Conservation (phyloP, 2,888 invertebrate species). For the Bimastos eiseni region DNA sequence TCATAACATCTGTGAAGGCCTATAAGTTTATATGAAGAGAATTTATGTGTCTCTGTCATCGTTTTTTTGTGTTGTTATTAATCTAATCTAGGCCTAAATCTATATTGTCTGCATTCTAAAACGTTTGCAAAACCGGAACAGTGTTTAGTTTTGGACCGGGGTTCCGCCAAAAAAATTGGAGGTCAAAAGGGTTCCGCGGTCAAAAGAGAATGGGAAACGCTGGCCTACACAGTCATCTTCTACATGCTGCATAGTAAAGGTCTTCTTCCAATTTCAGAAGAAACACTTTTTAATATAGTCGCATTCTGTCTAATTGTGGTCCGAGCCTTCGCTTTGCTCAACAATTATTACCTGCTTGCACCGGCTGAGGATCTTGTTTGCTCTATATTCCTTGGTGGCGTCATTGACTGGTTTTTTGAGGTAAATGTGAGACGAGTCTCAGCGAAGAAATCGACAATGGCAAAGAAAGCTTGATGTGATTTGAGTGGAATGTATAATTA, state of each 20-base stretch:
- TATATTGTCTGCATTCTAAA: too few species aligned
- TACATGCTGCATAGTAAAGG: not conserved
- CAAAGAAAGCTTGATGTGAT: not conserved
- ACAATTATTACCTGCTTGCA: not conserved
- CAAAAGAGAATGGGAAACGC: too few species aligned
- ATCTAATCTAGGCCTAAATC: too few species aligned
- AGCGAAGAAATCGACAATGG: not conserved
- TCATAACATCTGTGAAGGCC: too few species aligned
- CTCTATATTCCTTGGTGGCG: slow-evolving; percentile 3
- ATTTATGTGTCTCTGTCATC: too few species aligned
- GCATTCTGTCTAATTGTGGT: not conserved
- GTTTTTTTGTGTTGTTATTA: too few species aligned
- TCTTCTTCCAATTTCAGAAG: not conserved
- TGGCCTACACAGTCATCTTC: not conserved
- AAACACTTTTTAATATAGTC: not conserved
- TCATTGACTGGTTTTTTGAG: not conserved
- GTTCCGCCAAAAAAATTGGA: too few species aligned
- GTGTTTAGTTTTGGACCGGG: too few species aligned
- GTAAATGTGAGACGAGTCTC: not conserved
- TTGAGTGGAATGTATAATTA: not conserved
- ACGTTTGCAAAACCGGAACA: too few species aligned
- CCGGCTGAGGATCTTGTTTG: not conserved
- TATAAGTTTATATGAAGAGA: too few species aligned
- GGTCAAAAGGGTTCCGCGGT: too few species aligned
- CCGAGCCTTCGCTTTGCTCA: not conserved